phyloP scores from a whole-genome alignment of 2,888 invertebrate genomes.

The Diaphora mendica region DNA sequence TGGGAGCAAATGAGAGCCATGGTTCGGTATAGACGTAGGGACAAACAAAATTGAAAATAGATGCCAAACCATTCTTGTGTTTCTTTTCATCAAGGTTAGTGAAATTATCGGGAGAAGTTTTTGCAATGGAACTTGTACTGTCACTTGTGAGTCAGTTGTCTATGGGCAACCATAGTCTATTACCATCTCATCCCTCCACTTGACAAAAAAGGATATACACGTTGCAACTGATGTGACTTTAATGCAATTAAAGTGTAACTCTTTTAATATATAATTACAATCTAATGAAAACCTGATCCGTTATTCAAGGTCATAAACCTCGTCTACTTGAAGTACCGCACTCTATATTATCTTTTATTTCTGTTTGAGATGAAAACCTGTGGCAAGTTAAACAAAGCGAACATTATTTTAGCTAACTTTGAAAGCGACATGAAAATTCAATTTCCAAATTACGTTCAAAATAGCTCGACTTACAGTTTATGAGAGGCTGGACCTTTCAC shows the following conservation, averaged over 20 bases:
- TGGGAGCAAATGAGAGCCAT: neutral
- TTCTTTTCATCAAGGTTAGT: neutral
- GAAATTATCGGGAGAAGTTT: no score
- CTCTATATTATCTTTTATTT: neutral
- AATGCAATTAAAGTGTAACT: neutral
- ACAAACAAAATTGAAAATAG: no score
- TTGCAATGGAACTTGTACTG: no score
- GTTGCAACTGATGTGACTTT: no score
- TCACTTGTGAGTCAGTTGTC: no score
- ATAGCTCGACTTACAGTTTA: constrained; percentile 24
- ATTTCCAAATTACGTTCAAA: constrained; percentile 40
- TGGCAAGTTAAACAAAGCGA: constrained; percentile 6
- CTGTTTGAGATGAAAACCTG: neutral
- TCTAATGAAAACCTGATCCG: neutral
- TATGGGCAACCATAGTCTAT: no score
- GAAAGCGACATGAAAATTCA: constrained; percentile 42
- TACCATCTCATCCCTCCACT: no score
- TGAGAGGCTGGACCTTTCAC: constrained; percentile 16
- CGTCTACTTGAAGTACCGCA: neutral
- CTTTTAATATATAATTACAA: neutral
- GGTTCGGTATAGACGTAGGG: no score
- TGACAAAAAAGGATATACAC: no score
- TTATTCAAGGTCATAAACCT: constrained; percentile 3
- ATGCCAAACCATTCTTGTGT: neutral
- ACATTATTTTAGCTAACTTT: constrained; percentile 18